Percentiles rank a stretch among this genome's conserved stretches.
Conservation (phyloP, 2,113 vertebrate species). For the Mohoua ochrocephala region DNA sequence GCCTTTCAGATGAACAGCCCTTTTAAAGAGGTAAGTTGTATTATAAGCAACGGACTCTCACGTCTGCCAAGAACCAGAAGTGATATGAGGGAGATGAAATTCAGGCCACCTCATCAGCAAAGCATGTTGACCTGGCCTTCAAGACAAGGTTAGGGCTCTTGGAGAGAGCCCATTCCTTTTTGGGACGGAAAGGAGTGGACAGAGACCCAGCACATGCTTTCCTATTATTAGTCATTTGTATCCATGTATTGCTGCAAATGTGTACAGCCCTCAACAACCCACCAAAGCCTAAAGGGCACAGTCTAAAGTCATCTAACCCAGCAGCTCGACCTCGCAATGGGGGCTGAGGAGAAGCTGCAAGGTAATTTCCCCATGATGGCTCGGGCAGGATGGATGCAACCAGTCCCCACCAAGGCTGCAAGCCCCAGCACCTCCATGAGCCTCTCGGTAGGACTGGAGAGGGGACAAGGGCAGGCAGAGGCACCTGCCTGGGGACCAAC, state of each 20-base stretch:
- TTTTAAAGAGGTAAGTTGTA: constrained; percentile 49
- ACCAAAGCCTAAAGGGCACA: neutral
- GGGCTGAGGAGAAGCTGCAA: neutral
- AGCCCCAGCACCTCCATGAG: neutral
- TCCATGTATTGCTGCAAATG: neutral
- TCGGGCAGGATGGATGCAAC: neutral
- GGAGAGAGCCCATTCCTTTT: constrained; percentile 45
- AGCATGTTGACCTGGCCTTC: constrained; percentile 61
- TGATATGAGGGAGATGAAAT: constrained; percentile 59
- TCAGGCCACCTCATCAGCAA: constrained; percentile 54
- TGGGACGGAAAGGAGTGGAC: constrained; percentile 48
- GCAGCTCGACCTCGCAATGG: rapidly evolving
- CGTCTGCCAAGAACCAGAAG: constrained; percentile 53
- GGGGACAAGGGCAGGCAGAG: neutral
- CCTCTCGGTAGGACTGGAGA: neutral
- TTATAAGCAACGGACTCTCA: constrained; percentile 11
- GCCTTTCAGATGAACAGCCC: constrained; percentile 5
- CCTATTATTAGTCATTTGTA: constrained; percentile 56
- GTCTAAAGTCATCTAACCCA: neutral
- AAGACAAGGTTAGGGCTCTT: constrained; percentile 58
- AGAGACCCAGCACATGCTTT: constrained; percentile 23
- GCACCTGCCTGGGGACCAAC: neutral
- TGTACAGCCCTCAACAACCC: neutral
- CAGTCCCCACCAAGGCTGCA: neutral
- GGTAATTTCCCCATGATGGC: rapidly evolving